Base-by-base conservation (phyloP, 2,113 vertebrate genomes). In the Dipodomys merriami region DNA sequence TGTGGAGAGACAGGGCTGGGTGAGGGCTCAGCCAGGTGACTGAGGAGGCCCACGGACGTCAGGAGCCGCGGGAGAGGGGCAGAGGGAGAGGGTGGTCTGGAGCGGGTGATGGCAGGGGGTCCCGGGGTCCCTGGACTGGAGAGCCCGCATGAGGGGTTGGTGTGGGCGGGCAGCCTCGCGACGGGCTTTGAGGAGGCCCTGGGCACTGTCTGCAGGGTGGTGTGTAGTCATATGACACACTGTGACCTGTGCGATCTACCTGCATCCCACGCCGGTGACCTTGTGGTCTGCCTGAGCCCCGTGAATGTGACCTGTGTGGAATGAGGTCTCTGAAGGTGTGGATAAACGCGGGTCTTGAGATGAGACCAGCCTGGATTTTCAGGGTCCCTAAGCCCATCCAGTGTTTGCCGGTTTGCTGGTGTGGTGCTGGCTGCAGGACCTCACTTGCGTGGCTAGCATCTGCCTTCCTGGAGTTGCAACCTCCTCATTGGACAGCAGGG, bases 1-100 rank as follows among this genome's bases (percentile, higher is more conserved):
- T 95, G 94, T 1, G 4, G 91, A 90, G 72, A 96, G 67, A 91
- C 2, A 57, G 27, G 62, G 35, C 15, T 20, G 33, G 7, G 19
- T 33, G 76, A 19, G 72, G 0, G 23, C 67, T 25, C 2, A 25
- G 7, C 10, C 39, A 39, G 39, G 39, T 39, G 39, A 39, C 49
- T 12, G 49, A 11, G 49, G 49, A 49, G 49, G 12, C 49, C 3
- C 3, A 25, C n/a, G 3, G 0, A 16, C 80, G 69, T 19, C 15
- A 1, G 25, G 6, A 62, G 53, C 25, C 5, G 6, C 18, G 0
- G 27, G 11, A 4, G 1, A 1, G 29, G 44, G 44, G 27, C n/a
- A 7, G 62, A 18, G 57, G 2, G 30, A 27, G 1, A 13, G 30
- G 44, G 33, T 0, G 4, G 46, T 25, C 74, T 0, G 22, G 22